Conservation (phyloP, 2,113 vertebrate genomes). For the Vulpes lagopus region DNA sequence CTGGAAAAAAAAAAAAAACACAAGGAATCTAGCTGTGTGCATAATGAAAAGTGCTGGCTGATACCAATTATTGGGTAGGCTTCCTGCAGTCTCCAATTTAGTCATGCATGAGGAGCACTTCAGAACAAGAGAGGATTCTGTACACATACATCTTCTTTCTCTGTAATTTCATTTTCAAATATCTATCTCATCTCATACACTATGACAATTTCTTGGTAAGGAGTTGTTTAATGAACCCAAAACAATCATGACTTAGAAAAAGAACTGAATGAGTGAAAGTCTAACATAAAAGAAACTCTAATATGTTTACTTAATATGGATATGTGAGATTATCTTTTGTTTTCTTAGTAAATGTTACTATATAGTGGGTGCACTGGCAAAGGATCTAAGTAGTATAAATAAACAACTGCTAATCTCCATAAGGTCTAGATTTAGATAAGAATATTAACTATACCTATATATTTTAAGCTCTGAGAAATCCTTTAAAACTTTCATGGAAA, state of each 20-base stretch:
- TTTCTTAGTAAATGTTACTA: background rate
- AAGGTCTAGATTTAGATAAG: background rate
- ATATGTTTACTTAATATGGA: background rate
- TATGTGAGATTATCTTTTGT: background rate
- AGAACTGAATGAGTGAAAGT: background rate
- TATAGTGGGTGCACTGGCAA: background rate
- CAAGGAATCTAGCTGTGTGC: background rate
- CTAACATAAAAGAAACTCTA: background rate
- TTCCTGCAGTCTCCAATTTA: background rate
- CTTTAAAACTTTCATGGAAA: background rate
- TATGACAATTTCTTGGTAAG: background rate
- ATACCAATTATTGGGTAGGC: background rate
- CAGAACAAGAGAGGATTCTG: background rate
- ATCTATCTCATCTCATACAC: background rate
- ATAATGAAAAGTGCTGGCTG: background rate
- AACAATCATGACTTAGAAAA: background rate
- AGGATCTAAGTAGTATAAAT: background rate
- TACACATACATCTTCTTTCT: background rate
- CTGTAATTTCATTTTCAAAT: background rate
- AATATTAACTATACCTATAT: background rate
- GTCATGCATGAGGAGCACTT: background rate
- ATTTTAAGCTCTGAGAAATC: background rate
- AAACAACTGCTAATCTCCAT: background rate
- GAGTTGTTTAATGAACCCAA: background rate
- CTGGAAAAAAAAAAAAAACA: background rate